Percentiles rank a stretch among this genome's conserved stretches.
phyloP scores from a whole-genome alignment of 2,113 vertebrate genomes.

The Melanostigma gelatinosum region DNA sequence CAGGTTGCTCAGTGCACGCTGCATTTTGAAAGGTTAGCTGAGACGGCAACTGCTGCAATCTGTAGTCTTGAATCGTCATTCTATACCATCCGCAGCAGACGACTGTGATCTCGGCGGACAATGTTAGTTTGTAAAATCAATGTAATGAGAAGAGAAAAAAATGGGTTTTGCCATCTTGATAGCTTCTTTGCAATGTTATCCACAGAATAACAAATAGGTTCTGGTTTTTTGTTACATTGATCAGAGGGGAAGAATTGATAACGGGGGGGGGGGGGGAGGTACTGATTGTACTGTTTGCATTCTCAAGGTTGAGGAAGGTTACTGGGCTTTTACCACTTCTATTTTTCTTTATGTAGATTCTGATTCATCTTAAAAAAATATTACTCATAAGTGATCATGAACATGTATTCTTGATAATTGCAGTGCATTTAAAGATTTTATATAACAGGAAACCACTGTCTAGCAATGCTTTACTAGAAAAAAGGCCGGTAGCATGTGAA shows the following conservation, averaged over 20 bases:
- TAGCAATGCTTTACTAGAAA: not conserved
- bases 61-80: constrained; percentile 47
- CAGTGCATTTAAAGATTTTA: constrained; percentile 1
- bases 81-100: constrained; percentile 32
- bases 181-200: constrained; percentile 39
- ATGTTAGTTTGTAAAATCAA: constrained; percentile 64
- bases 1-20: not conserved
- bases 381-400: constrained; percentile 20
- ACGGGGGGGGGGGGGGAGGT: constrained; percentile 16
- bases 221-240: constrained; percentile 61
- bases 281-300: constrained; percentile 69
- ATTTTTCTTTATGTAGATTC: constrained; percentile 17
- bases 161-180: constrained; percentile 25
- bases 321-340: constrained; percentile 7
- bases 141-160: constrained; percentile 42
- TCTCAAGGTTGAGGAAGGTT: constrained; percentile 73
- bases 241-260: constrained; percentile 59
- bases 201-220: constrained; percentile 71
- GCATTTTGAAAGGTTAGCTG: constrained; percentile 18
- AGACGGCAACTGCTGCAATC: constrained; percentile 10
- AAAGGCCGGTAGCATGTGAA: not conserved
- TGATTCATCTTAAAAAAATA: not conserved
- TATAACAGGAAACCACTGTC: constrained; percentile 12
- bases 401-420: constrained; percentile 6
- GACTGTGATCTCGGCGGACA: constrained; percentile 39